Evolutionary conservation across 2,797 vertebrate genomes (phyloP), one percentile per base, ranked within the genome.

Genomic region (Hybognathus amarus): DNA sequence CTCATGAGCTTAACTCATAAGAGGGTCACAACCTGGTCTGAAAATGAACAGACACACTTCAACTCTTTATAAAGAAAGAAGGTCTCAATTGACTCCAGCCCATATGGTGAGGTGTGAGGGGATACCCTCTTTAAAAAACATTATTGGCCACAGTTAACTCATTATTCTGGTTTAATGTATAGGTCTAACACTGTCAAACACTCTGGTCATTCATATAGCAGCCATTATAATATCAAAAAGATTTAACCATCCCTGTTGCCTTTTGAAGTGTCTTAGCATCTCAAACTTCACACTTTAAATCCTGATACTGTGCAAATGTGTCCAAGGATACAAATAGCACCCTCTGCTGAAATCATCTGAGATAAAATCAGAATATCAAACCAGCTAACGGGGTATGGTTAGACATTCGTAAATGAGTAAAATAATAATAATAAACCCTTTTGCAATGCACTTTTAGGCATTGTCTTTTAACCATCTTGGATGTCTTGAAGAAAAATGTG

Each of bases 21-120:
- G 45, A 67, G 77, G 59, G 64, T 73, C 61, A 59, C 33, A 79
- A 45, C 36, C 54, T 20, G 50, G 2, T 85, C 82, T 80, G 67
- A 89, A 42, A 77, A 68, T 87, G 63, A 88, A 18, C 78, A 79
- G 80, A 82, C 52, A 79, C 83, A 54, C 69, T 75, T 82, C 71
- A 76, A 52, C 30, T 36, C 78, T 68, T 38, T 36, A 24, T 45
- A 70, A 76, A 83, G 71, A 73, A 77, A 84, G 64, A 71, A 77
- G 4, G 70, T 71, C 84, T 86, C 33, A 80, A 80, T 69, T 86
- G 33, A 40, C 45, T 45, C n/a, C 79, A 88, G 24, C 30, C 83
- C 89, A 91, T 84, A 90, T 91, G 90, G 80, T 77, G 20, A 89
- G 87, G 87, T 89, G 89, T 88, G 84, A 90, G 80, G 50, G 36